Percentiles rank a stretch among this genome's conserved stretches.
These are phyloP conservation scores for Diogma glabrata DNA, from an alignment of 2,888 invertebrate species.

Conservation along the genomic window DNA sequence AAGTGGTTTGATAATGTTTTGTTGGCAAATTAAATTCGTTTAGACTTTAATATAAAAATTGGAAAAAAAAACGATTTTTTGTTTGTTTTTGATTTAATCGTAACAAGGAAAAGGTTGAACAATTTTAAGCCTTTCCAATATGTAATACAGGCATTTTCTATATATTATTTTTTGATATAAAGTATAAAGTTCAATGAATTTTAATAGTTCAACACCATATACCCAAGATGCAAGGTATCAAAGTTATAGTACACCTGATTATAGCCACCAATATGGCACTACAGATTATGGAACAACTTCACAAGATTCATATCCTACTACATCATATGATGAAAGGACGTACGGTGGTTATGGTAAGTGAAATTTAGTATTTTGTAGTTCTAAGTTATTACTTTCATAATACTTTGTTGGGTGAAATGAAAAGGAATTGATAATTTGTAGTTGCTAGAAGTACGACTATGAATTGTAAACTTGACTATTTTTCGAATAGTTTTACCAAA, in stretches of 20 bases:
- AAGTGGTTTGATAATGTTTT: constrained; percentile 5
- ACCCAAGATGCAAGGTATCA: constrained; percentile 33
- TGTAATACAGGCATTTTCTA: too few relatives aligned
- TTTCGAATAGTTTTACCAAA: too few relatives aligned
- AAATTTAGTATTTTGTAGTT: background rate
- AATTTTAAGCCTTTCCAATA: too few relatives aligned
- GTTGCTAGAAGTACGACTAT: too few relatives aligned
- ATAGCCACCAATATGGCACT: constrained; percentile 34
- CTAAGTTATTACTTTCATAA: background rate
- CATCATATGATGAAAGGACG: constrained; percentile 32
- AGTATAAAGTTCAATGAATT: background rate
- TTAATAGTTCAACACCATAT: background rate
- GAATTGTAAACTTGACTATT: too few relatives aligned
- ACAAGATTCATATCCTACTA: constrained; percentile 32
- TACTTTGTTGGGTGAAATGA: too few relatives aligned
- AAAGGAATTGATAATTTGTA: too few relatives aligned
- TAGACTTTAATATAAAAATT: constrained; percentile 4
- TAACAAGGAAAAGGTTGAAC: too few relatives aligned
- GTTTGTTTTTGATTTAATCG: too few relatives aligned
- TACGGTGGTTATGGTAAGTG: constrained; percentile 36
- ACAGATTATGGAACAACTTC: constrained; percentile 34
- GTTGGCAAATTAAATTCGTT: too few relatives aligned
- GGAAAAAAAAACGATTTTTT: too few relatives aligned
- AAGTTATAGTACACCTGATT: constrained; percentile 31
- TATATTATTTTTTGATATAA: background rate